These are phyloP conservation scores for Antedon mediterranea DNA, from an alignment of 53 echinoderm and acorn worm species.

Conservation along the genomic window DNA sequence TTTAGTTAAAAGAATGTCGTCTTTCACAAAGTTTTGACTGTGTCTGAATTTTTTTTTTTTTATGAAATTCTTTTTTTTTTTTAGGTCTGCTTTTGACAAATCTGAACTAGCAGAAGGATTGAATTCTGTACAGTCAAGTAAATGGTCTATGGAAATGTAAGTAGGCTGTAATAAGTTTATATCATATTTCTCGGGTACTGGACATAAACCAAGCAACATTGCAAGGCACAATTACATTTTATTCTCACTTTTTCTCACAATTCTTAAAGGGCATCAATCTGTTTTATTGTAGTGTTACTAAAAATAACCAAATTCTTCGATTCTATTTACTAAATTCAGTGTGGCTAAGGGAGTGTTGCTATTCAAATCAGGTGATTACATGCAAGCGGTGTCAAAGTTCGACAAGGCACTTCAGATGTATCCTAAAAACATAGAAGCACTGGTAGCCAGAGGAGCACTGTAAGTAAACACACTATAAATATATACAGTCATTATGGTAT, in stretches of 20 bases:
- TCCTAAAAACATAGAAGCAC: slow-evolving; percentile 67
- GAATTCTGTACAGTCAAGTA: slow-evolving; percentile 61
- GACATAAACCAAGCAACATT: no score
- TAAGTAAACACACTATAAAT: slow-evolving; percentile 46
- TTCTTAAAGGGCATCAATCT: no score
- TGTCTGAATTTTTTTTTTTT: no score
- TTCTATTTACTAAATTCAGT: slow-evolving; percentile 6
- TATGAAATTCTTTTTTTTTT: no score
- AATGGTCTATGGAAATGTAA: slow-evolving; percentile 85
- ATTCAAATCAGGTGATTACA: slow-evolving; percentile 58
- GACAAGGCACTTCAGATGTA: slow-evolving; percentile 84
- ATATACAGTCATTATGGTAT: background rate
- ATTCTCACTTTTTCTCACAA: no score
- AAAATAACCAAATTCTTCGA: no score
- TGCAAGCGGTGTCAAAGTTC: slow-evolving; percentile 81
- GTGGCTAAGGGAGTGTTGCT: slow-evolving; percentile 78
- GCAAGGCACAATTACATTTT: no score
- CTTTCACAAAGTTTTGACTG: no score
- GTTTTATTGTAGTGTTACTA: no score
- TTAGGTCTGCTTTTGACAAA: slow-evolving; percentile 41
- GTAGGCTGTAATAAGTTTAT: background rate
- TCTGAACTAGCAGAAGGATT: slow-evolving; percentile 49
- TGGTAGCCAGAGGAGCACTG: slow-evolving; percentile 95
- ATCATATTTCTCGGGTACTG: no score
- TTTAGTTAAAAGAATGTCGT: no score